Base-by-base conservation (phyloP, 2,797 vertebrate species). In the Aplochiton taeniatus region DNA sequence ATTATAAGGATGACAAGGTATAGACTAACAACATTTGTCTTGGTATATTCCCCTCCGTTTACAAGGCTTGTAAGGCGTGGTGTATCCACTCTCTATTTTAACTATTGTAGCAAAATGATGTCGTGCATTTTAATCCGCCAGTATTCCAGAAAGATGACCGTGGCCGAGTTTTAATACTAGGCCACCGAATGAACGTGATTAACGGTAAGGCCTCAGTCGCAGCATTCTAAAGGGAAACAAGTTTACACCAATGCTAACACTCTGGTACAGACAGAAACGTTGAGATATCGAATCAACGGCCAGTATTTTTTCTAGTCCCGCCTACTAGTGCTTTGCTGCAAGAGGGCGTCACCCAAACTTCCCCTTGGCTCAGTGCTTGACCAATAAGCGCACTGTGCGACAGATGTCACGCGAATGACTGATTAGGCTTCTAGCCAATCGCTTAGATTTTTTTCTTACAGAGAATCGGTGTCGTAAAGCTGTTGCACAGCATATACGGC, bases 361-460 rank as follows among this genome's bases (percentile, higher is more conserved):
- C n/a, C 43, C 56, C 63, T 69, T 54, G 41, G 20, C 6, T 18
- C 10, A 63, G 8, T n/a, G 51, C 14, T 74, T 42, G 60, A 17
- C 16, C 87, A 86, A 83, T 90, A 72, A 77, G 50, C 46, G 59
- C 58, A 61, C 61, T 66, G 76, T 87, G 86, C 88, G 86, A 73
- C 85, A 76, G 18, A 66, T 47, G 62, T 71, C 68, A 59, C 31
- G 9, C 13, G 12, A 19, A 4, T 45, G 63, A 82, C 54, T 14
- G 50, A 31, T 11, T 11, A 42, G 8, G 0, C 0, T 31, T 41
- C 19, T 10, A 76, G n/a, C 78, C 76, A 84, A 83, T 80, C 31
- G 64, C 45, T 3, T 44, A 6, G 13, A 16, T 58, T 41, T 0
- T 16, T 6, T 31, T 3, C 6, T 31, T 31, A n/a, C 31, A 31